Conservation (phyloP, 2,113 vertebrate species). For the Eclectus roratus region DNA sequence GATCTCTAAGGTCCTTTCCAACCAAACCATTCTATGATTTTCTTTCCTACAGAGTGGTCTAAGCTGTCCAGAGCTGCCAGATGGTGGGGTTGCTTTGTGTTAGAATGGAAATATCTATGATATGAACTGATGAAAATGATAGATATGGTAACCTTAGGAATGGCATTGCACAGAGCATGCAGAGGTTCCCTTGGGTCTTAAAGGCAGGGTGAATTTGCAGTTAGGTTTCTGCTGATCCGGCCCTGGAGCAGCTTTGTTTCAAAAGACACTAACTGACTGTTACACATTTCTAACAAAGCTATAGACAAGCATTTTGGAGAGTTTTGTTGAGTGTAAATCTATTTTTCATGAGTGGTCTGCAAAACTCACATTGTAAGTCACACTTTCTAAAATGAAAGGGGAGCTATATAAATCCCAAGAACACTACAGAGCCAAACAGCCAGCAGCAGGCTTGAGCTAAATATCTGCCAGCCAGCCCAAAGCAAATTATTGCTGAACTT, state of each 20-base stretch:
- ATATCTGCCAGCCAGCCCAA: not conserved
- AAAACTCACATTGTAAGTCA: rapidly evolving
- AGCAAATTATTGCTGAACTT: not conserved
- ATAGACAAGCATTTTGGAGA: not conserved
- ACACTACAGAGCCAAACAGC: not conserved
- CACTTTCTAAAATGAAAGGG: not conserved
- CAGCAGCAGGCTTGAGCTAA: not conserved
- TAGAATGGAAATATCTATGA: not conserved
- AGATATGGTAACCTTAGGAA: not conserved
- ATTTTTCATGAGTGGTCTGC: not conserved
- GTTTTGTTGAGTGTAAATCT: not conserved
- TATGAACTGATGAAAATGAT: not conserved
- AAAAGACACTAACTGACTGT: not conserved
- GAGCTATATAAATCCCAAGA: not conserved
- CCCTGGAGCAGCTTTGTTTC: not conserved
- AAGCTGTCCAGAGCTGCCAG: not conserved
- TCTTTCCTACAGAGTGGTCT: not conserved
- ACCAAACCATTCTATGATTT: not conserved
- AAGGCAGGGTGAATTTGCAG: not conserved
- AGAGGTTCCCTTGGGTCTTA: not conserved
- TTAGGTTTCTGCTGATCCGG: not conserved
- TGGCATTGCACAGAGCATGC: not conserved
- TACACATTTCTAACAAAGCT: not conserved
- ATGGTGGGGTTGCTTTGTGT: not conserved
- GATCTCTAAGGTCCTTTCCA: not conserved